Base-by-base conservation (phyloP, 2,888 invertebrate genomes). In the Phasia obesa region DNA sequence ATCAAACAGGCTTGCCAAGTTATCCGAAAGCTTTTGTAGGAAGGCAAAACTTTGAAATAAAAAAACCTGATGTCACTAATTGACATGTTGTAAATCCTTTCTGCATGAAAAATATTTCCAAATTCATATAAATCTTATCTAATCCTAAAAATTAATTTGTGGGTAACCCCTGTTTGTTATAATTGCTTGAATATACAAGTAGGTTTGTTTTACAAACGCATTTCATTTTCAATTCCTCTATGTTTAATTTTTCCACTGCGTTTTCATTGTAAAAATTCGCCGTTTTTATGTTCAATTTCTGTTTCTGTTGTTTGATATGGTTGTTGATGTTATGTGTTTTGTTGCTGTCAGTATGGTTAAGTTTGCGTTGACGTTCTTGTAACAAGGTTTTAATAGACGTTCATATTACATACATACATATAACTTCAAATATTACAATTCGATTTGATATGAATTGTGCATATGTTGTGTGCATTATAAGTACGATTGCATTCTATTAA, bases 181-280 rank as follows among this genome's bases (percentile, higher is more conserved):
- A 59, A 70, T 70, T 70, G 69, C 42, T 55, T 69, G 55, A 78
- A 75, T 62, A 67, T 42, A 38, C 71, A 67, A 62, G 71, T 83
- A 60, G 65, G 67, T 83, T 75, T 67, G 60, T 77, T 60, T 69
- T 70, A 44, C 67, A 79, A 75, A 75, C 60, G 71, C 75, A 83
- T 83, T 83, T 75, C 65, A 71, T 75, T 83, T 71, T 65, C 55
- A 71, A 75, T 75, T 67, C 25, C 23, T 44, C n/a, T 27, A 42
- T 42, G 23, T 51, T 69, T 51, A 44, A 60, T 62, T 69, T 49
- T 47, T 59, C 15, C 17, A 47, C 15, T 57, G 19, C 71, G 27
- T n/a, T 62, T 60, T 49, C 11, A 42, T 17, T 44, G 21, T 17
- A 27, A n/a, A n/a, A 7, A 15, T 38, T 35, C 11, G 21, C 42